These are phyloP conservation scores for Vespertilio murinus DNA, from an alignment of 2,797 vertebrate genomes.

Conservation along the genomic window DNA sequence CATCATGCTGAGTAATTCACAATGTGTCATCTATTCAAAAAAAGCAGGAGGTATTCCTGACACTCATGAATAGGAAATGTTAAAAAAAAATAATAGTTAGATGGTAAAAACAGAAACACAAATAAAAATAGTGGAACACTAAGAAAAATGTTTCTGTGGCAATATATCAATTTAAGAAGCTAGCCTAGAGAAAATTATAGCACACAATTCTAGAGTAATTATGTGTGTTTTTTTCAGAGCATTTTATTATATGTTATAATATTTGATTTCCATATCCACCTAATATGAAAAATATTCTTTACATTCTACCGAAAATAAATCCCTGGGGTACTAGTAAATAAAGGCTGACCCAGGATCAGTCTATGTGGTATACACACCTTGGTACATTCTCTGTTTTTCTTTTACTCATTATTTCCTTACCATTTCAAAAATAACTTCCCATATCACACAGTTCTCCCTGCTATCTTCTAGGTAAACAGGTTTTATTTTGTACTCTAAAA, in stretches of 20 bases:
- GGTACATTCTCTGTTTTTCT: background rate
- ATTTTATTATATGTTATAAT: background rate
- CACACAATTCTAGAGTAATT: background rate
- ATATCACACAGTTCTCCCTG: background rate
- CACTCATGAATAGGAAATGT: constrained; percentile 57
- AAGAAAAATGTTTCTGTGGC: background rate
- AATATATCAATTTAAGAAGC: constrained; percentile 17
- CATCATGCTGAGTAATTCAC: constrained; percentile 21
- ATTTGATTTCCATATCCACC: background rate
- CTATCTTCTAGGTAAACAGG: background rate
- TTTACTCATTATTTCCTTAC: background rate
- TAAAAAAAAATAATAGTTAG: constrained; percentile 55
- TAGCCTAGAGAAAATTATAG: background rate
- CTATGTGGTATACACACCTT: background rate
- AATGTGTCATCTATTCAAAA: constrained; percentile 30
- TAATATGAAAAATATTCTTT: background rate
- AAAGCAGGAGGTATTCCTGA: background rate
- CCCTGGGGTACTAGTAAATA: background rate
- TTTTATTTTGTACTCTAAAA: background rate
- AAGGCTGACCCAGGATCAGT: background rate
- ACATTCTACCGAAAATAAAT: background rate
- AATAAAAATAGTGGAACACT: constrained; percentile 53
- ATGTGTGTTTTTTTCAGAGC: background rate
- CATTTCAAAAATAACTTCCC: background rate
- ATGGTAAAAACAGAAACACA: constrained; percentile 43